Evolutionary conservation across 2,797 vertebrate species (phyloP).

Genomic region (Podargus strigoides): DNA sequence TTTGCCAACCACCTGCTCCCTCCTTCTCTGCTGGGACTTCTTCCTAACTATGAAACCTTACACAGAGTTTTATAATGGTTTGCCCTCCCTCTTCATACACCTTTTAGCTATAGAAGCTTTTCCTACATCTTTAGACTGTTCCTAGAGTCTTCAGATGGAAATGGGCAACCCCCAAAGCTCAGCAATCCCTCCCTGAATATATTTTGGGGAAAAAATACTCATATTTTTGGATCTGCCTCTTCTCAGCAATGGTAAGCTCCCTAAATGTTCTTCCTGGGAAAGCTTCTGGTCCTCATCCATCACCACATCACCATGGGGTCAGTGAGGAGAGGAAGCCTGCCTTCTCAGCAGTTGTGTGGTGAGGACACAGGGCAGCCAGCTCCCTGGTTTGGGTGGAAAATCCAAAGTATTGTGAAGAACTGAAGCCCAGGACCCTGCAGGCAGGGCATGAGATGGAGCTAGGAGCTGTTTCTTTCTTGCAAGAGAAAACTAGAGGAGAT

Average conservation of each 20-base stretch:
- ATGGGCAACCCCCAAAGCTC: not conserved
- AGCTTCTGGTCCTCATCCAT: not conserved
- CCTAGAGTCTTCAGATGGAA: not conserved
- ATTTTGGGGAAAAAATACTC: too few species aligned
- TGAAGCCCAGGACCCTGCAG: not conserved
- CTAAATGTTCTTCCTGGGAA: not conserved
- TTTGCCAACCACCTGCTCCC: not conserved
- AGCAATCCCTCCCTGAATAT: not conserved
- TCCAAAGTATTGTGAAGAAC: not conserved
- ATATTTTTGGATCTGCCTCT: not conserved
- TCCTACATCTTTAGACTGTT: not conserved
- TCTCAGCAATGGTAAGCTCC: not conserved
- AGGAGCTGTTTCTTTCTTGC: not conserved
- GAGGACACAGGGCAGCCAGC: not conserved
- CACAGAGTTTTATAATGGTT: not conserved
- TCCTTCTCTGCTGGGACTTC: not conserved
- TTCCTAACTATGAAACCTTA: not conserved
- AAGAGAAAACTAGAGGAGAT: rapidly evolving
- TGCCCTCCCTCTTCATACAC: not conserved
- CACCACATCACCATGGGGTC: too few species aligned
- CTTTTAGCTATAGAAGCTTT: not conserved
- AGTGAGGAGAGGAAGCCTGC: not conserved
- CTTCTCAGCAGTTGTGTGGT: not conserved
- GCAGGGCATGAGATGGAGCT: not conserved
- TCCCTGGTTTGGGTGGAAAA: not conserved